phyloP scores from a whole-genome alignment of 1,140 invertebrate species.

The Bombus confusus region DNA sequence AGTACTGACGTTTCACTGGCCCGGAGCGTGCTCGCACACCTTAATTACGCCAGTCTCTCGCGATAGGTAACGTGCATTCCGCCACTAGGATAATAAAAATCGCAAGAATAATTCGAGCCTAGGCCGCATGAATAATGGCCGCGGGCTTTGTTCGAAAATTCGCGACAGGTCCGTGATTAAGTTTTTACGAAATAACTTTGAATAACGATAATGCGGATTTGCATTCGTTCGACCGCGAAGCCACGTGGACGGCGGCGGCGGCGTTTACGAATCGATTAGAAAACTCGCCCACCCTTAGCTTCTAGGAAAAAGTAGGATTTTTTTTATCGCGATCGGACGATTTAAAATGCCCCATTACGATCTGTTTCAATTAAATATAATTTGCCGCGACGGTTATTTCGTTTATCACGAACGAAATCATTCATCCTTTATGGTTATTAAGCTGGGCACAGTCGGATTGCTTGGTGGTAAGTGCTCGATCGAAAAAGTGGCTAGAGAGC shows the following conservation, averaged over 20 bases:
- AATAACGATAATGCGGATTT: slow-evolving; percentile 16
- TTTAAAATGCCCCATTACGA: not conserved
- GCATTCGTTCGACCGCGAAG: not conserved
- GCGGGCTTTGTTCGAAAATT: not conserved
- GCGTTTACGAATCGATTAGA: not conserved
- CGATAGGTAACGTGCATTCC: not conserved
- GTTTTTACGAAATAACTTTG: slow-evolving; percentile 27
- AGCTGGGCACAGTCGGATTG: not conserved
- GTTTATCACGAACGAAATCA: not conserved
- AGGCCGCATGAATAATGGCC: slow-evolving; percentile 24
- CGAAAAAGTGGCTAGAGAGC: not conserved
- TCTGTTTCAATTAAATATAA: slow-evolving; percentile 4
- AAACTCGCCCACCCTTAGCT: not conserved
- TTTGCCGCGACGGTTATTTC: not conserved
- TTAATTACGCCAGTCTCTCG: not conserved
- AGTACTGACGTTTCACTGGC: not conserved
- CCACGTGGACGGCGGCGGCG: too few relatives aligned
- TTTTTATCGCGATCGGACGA: not conserved
- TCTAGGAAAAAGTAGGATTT: not conserved
- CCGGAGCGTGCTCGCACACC: not conserved
- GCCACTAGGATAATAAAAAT: slow-evolving; percentile 25
- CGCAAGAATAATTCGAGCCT: slow-evolving; percentile 3
- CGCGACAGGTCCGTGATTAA: slow-evolving; percentile 25
- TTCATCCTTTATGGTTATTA: not conserved
- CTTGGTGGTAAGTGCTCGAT: not conserved